Conservation (phyloP, 2,797 vertebrate genomes). For the Mormyrus hasselquistii region DNA sequence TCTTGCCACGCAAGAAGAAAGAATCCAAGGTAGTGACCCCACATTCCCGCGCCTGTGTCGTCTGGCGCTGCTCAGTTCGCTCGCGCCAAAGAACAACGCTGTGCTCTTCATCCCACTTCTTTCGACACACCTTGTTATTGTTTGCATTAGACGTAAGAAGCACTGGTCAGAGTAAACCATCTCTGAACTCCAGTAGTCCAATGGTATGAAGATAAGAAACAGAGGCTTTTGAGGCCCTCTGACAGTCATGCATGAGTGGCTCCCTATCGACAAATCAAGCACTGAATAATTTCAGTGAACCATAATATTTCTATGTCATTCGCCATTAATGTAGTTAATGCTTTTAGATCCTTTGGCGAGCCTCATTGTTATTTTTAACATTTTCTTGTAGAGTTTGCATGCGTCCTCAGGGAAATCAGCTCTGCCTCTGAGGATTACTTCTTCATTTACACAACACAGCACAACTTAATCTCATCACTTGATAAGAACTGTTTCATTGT, state of each 20-base stretch:
- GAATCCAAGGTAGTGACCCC: conserved; percentile 79
- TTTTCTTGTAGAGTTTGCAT: background rate
- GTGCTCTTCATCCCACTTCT: background rate
- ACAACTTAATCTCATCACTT: background rate
- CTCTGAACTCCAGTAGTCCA: conserved; percentile 11
- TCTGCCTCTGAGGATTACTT: conserved; percentile 34
- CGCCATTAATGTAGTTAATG: conserved; percentile 3
- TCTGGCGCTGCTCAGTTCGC: conserved; percentile 21
- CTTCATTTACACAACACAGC: conserved; percentile 17
- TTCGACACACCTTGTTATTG: conserved; percentile 30
- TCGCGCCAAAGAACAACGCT: conserved; percentile 26
- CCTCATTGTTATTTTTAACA: conserved; percentile 8
- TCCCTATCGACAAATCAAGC: background rate
- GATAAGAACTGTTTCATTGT: conserved; percentile 10
- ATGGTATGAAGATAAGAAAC: background rate
- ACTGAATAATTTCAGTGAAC: background rate
- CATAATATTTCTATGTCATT: conserved; percentile 26
- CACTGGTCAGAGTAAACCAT: conserved; percentile 19
- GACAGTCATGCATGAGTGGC: background rate
- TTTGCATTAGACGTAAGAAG: conserved; percentile 33
- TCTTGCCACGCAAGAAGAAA: conserved; percentile 82
- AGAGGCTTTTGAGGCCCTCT: background rate
- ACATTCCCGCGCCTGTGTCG: conserved; percentile 34
- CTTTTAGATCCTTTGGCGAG: conserved; percentile 38
- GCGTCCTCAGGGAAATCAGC: conserved; percentile 33